Conservation (phyloP, 1,140 invertebrate species). For the Cotesia chilonis region DNA sequence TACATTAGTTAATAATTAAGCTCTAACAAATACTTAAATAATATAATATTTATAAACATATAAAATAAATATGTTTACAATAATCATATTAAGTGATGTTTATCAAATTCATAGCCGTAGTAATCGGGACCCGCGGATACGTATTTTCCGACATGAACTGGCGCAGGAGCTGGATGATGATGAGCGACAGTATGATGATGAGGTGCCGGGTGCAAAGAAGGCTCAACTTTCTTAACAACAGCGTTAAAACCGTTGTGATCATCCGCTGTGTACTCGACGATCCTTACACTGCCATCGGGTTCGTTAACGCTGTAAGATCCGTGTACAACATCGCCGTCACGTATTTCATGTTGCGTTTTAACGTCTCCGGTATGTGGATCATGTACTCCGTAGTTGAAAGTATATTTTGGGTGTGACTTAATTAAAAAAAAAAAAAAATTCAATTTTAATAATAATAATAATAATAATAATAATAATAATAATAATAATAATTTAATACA, state of each 20-base stretch:
- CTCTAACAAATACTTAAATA: too few relatives aligned
- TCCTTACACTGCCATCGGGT: conserved; percentile 66
- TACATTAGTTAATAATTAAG: too few relatives aligned
- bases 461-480: background rate
- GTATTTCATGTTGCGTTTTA: conserved; percentile 66
- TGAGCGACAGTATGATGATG: conserved; percentile 35
- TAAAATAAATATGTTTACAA: background rate
- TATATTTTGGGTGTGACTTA: conserved; percentile 65
- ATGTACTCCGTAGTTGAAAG: conserved; percentile 67
- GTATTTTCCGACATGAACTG: conserved; percentile 56
- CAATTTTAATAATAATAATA: conserved; percentile 3
- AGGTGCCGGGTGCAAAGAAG: conserved; percentile 59
- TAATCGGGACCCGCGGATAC: conserved; percentile 53
- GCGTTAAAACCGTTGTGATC: conserved; percentile 68
- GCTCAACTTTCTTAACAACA: conserved; percentile 66
- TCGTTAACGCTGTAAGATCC: conserved; percentile 68
- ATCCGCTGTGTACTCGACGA: conserved; percentile 67
- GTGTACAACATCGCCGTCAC: conserved; percentile 67
- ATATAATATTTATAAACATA: background rate
- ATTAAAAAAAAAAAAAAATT: conserved; percentile 36
- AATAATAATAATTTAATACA: too few relatives aligned
- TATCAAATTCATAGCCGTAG: conserved; percentile 60
- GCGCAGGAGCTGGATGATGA: conserved; percentile 30
- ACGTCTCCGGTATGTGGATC: conserved; percentile 67
- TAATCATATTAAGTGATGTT: conserved; percentile 50